Conservation (phyloP, 2,113 vertebrate genomes). For the Syngnathus scovelli region DNA sequence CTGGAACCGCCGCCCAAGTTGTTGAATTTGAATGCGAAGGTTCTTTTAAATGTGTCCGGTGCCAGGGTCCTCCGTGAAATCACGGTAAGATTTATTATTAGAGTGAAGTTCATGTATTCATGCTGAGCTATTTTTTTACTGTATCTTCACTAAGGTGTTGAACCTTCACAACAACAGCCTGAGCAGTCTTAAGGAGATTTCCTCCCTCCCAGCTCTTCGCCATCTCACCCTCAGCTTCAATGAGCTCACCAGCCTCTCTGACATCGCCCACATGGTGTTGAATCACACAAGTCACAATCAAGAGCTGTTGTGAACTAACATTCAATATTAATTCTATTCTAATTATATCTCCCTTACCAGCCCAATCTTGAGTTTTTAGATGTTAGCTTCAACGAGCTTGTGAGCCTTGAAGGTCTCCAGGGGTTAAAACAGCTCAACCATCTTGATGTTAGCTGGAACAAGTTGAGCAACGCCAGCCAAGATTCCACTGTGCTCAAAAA, state of each 20-base stretch:
- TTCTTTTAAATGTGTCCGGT: constrained; percentile 67
- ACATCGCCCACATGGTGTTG: constrained; percentile 74
- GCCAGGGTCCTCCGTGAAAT: constrained; percentile 77
- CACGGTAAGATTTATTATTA: constrained; percentile 63
- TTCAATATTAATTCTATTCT: neutral
- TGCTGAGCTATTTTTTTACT: neutral
- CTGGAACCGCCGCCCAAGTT: constrained; percentile 70
- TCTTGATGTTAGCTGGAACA: constrained; percentile 80
- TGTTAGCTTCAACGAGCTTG: constrained; percentile 73
- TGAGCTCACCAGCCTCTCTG: constrained; percentile 76
- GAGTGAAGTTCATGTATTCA: neutral
- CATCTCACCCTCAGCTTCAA: constrained; percentile 77
- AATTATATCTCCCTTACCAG: constrained; percentile 47
- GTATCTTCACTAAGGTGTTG: constrained; percentile 60
- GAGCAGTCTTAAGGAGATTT: constrained; percentile 73
- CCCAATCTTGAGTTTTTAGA: constrained; percentile 76
- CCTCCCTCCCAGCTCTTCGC: constrained; percentile 64
- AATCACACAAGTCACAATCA: neutral
- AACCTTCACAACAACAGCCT: constrained; percentile 81
- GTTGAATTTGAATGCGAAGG: constrained; percentile 72
- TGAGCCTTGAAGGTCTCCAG: constrained; percentile 71
- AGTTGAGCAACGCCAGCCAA: constrained; percentile 69
- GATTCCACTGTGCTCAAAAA: constrained; percentile 70
- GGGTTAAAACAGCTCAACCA: constrained; percentile 69
- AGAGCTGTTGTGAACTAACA: neutral